Evolutionary conservation across 2,113 vertebrate genomes (phyloP).

Genomic region (Mustelus asterias): DNA sequence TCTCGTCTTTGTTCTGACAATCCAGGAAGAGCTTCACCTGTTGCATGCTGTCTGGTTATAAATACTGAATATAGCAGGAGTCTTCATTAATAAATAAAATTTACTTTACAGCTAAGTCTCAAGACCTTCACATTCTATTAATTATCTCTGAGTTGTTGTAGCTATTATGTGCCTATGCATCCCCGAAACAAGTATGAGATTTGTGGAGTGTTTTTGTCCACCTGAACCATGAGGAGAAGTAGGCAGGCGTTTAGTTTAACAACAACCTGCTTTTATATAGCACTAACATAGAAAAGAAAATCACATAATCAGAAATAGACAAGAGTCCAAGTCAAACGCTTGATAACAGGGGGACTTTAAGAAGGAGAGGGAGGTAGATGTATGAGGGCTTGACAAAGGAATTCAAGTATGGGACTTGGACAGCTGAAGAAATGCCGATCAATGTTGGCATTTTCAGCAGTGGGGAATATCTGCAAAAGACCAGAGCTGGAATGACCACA

Average conservation of each 20-base stretch:
- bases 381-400: background rate
- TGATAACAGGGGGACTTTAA: background rate
- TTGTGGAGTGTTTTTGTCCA: background rate
- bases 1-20: background rate
- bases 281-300: background rate
- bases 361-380: background rate
- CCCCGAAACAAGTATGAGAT: background rate
- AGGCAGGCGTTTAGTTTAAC: background rate
- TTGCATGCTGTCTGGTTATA: background rate
- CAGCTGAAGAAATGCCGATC: too few species aligned
- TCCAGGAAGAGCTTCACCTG: background rate
- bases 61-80: background rate
- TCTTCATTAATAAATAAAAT: slow-evolving; percentile 1
- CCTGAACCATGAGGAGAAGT: background rate
- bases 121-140: background rate
- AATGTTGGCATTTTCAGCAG: too few species aligned
- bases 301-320: background rate
- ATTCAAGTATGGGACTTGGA: background rate
- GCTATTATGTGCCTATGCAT: background rate
- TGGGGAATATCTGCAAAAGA: too few species aligned
- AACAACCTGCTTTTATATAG: background rate
- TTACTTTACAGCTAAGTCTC: background rate
- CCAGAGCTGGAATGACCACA: too few species aligned
- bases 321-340: background rate
- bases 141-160: background rate